Conservation (phyloP, 1,140 invertebrate species). For the Scaptomyza hsui region DNA sequence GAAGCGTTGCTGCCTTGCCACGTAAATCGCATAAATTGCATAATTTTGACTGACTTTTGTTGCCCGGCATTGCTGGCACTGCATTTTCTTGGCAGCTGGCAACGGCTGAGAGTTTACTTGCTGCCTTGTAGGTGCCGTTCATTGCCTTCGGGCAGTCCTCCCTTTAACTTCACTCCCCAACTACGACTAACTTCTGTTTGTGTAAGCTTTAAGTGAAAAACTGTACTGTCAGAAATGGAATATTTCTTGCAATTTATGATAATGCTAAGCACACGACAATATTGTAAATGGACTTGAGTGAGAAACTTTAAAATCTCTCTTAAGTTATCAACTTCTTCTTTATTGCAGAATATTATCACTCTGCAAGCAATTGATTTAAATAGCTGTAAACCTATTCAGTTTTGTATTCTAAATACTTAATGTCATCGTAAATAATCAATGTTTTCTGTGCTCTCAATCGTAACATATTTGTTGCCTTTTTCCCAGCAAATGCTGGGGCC, state of each 20-base stretch:
- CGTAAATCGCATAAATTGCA: slow-evolving; percentile 82
- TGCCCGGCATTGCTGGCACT: slow-evolving; percentile 54
- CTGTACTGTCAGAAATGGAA: slow-evolving; percentile 15
- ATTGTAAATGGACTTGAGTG: neutral
- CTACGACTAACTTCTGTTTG: slow-evolving; percentile 38
- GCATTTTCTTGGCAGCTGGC: slow-evolving; percentile 55
- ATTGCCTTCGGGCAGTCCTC: slow-evolving; percentile 49
- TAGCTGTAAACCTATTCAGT: slow-evolving; percentile 16
- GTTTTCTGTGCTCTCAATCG: slow-evolving; percentile 12
- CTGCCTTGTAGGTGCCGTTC: slow-evolving; percentile 70
- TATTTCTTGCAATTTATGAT: slow-evolving; percentile 20
- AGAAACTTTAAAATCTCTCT: neutral
- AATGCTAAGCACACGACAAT: slow-evolving; percentile 1
- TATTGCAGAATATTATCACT: neutral
- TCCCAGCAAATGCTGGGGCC: slow-evolving; percentile 26
- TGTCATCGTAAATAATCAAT: slow-evolving; percentile 26
- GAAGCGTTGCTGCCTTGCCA: slow-evolving; percentile 46
- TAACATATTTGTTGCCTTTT: slow-evolving; percentile 14
- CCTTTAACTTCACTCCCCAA: slow-evolving; percentile 8
- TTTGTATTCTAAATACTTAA: slow-evolving; percentile 18
- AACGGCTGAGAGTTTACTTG: slow-evolving; percentile 3
- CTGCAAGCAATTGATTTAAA: slow-evolving; percentile 24
- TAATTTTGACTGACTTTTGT: slow-evolving; percentile 81
- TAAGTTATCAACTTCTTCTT: neutral
- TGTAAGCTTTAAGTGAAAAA: slow-evolving; percentile 35